These are phyloP conservation scores for Ctenopoma kingsleyae DNA, from an alignment of 2,797 vertebrate species.

Conservation along the genomic window DNA sequence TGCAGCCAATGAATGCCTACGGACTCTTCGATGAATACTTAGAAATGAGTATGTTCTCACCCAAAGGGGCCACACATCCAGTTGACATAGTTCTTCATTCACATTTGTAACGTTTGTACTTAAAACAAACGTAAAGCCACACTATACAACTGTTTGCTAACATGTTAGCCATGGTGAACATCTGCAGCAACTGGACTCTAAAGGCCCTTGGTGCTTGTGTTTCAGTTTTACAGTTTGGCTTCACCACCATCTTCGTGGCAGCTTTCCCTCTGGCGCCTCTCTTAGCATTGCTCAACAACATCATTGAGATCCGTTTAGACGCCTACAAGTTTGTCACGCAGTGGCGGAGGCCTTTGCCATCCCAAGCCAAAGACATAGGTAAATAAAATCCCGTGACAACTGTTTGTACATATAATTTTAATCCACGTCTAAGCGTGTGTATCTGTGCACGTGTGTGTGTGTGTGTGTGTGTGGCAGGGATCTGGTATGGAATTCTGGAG, in stretches of 20 bases:
- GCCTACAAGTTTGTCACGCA: conserved; percentile 98
- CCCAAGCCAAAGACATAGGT: conserved; percentile 96
- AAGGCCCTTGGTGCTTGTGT: conserved; percentile 1
- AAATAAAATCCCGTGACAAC: conserved; percentile 14
- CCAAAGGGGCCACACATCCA: background rate
- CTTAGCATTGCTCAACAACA: conserved; percentile 94
- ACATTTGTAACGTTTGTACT: too few species aligned
- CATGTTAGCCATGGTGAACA: background rate
- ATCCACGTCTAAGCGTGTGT: background rate
- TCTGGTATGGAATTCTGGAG: conserved; percentile 97
- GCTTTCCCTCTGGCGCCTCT: conserved; percentile 97
- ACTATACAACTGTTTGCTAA: conserved; percentile 45
- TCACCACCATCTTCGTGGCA: conserved; percentile 97
- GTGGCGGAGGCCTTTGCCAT: conserved; percentile 95
- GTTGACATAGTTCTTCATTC: too few species aligned
- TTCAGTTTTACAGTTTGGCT: conserved; percentile 96
- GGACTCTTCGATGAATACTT: conserved; percentile 95
- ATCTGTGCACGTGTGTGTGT: background rate
- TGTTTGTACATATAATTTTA: background rate
- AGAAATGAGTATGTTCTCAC: conserved; percentile 91
- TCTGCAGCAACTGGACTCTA: background rate
- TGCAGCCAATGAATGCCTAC: conserved; percentile 94
- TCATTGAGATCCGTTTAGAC: conserved; percentile 96
- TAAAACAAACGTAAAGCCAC: background rate
- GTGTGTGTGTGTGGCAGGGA: conserved; percentile 81